Evolutionary conservation across 2,113 vertebrate species (phyloP), one percentile per base, ranked within the genome.

Genomic region (Spizaetus ornatus): DNA sequence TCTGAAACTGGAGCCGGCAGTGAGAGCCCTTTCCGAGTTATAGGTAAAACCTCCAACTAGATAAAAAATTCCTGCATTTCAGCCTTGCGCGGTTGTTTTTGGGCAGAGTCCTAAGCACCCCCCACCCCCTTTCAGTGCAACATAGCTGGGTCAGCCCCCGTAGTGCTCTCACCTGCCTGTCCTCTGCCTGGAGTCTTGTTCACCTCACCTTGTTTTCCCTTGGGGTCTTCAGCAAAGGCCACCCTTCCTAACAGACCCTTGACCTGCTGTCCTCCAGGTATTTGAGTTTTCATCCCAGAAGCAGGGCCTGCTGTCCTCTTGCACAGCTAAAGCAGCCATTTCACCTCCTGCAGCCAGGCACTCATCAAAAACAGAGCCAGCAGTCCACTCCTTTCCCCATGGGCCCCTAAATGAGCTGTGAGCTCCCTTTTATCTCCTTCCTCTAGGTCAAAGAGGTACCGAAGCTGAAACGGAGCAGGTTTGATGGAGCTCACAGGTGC

Each of bases 101-200:
- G 61, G 66, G 43, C 53, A 19, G 38, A 45, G 34, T 34, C 25
- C 16, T 55, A 23, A 55, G 52, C 52, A 81, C 63, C 1, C 5
- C 8, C 34, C 9, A 5, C 26, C 1, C 0, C 9, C 22, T 70
- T 48, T 38, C 45, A 31, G 45, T 20, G 52, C 1, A 0, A 14
- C 18, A 31, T 13, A 62, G 32, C 73, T 3, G 6, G 22, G 31
- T 29, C 36, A 70, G 45, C 36, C 17, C 48, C 31, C 10, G 4
- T 9, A 36, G 16, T 0, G 7, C 50, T 55, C 55, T 78, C 23
- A 9, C 38, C 71, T 66, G 65, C 42, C 53, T 34, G 19, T 27
- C 27, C 38, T 58, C 59, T 52, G 17, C 74, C 10, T 13, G 18
- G 48, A 61, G 29, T 50, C 22, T 69, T 45, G 4, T 26, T 65